Conservation (phyloP, 2,888 invertebrate species). For the Colostygia pectinataria region DNA sequence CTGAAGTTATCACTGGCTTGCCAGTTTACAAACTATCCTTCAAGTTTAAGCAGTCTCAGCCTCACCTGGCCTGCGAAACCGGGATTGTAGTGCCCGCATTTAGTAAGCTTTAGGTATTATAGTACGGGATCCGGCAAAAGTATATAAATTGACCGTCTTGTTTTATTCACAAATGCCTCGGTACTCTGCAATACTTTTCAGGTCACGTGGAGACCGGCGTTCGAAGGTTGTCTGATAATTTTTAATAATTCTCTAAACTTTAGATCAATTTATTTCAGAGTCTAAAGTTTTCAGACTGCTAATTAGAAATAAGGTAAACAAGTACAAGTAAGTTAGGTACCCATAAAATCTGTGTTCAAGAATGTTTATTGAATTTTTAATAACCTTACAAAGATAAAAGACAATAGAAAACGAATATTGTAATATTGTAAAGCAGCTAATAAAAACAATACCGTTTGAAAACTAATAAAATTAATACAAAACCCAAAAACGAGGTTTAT, state of each 20-base stretch:
- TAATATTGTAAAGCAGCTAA: too few species aligned
- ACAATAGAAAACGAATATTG: too few species aligned
- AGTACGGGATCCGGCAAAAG: slow-evolving; percentile 44
- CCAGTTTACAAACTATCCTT: slow-evolving; percentile 44
- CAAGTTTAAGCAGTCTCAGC: slow-evolving; percentile 37
- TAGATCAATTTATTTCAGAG: too few species aligned
- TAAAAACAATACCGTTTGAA: too few species aligned
- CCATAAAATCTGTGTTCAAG: too few species aligned
- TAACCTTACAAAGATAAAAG: too few species aligned
- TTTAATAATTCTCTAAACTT: slow-evolving; percentile 15
- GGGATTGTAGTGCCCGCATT: slow-evolving; percentile 50
- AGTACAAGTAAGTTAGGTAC: too few species aligned
- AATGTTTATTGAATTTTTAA: too few species aligned
- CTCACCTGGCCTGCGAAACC: slow-evolving; percentile 45
- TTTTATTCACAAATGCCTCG: slow-evolving; percentile 44
- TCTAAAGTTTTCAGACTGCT: too few species aligned
- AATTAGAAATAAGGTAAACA: too few species aligned
- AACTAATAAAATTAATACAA: too few species aligned
- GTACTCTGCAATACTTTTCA: slow-evolving; percentile 51
- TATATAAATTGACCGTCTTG: slow-evolving; percentile 50
- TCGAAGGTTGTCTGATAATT: slow-evolving; percentile 31
- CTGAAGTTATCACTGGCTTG: slow-evolving; percentile 11
- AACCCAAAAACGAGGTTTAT: too few species aligned
- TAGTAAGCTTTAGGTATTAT: slow-evolving; percentile 57
- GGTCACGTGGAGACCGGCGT: slow-evolving; percentile 43